phyloP scores from a whole-genome alignment of 1,140 invertebrate genomes.

The Pseudoatta argentina region DNA sequence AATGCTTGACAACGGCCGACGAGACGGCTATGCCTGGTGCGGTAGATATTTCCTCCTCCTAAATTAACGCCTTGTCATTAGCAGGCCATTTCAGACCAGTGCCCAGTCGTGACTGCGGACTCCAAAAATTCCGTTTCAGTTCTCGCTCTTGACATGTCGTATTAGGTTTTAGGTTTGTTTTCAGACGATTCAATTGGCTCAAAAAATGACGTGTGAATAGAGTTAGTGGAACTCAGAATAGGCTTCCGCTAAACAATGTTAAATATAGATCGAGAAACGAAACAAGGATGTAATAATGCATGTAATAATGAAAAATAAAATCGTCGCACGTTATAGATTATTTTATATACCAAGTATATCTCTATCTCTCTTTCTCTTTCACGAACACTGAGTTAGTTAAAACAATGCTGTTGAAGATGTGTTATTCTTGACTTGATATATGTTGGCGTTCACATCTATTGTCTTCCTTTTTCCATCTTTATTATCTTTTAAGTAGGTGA shows the following conservation, averaged over 20 bases:
- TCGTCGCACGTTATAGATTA: neutral
- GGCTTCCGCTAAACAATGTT: neutral
- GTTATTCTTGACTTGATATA: too few relatives aligned
- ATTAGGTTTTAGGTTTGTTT: slow-evolving; percentile 9
- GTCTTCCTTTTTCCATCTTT: too few relatives aligned
- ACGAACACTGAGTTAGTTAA: neutral
- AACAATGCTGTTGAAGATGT: neutral
- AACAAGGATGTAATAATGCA: neutral
- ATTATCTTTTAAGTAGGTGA: too few relatives aligned
- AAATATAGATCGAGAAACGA: neutral
- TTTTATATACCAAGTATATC: neutral
- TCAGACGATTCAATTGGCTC: slow-evolving; percentile 27
- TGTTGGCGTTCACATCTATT: too few relatives aligned
- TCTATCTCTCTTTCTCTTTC: neutral
- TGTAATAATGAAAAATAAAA: neutral
- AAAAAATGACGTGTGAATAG: neutral
- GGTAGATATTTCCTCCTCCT: slow-evolving; percentile 76
- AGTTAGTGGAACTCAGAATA: neutral
- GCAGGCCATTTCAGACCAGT: slow-evolving; percentile 61
- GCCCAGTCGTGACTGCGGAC: slow-evolving; percentile 28
- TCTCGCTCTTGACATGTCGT: slow-evolving; percentile 10
- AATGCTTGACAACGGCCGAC: slow-evolving; percentile 73
- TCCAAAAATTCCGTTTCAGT: slow-evolving; percentile 53
- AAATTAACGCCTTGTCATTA: slow-evolving; percentile 84
- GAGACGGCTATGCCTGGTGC: slow-evolving; percentile 69